Percentiles rank a stretch among this genome's conserved stretches.
These are phyloP conservation scores for Linnaemya vulpina DNA, from an alignment of 2,888 invertebrate species.

Conservation along the genomic window DNA sequence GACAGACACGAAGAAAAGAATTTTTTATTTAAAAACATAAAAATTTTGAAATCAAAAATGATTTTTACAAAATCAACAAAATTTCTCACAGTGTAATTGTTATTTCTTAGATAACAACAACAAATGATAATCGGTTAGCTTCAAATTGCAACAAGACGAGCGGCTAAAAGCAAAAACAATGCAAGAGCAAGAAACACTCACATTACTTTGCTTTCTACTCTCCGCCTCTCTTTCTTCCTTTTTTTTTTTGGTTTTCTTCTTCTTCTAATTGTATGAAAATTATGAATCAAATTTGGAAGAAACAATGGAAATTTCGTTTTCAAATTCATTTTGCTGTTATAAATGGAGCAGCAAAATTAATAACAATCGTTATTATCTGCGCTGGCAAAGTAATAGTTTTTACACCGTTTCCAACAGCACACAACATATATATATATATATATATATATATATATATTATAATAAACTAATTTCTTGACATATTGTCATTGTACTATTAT, in stretches of 20 bases:
- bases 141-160: conserved; percentile 30
- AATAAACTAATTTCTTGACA: too few relatives aligned
- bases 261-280: neutral
- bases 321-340: neutral
- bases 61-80: too few relatives aligned
- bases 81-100: conserved; percentile 5
- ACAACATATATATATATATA: too few relatives aligned
- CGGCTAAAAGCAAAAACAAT: neutral
- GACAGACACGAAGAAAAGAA: too few relatives aligned
- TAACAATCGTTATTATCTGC: neutral
- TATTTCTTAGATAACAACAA: neutral
- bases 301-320: neutral
- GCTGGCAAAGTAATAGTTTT: neutral
- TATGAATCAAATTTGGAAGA: neutral
- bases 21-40: too few relatives aligned
- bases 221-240: neutral
- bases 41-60: too few relatives aligned
- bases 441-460: too few relatives aligned
- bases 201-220: neutral
- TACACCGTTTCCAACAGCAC: neutral
- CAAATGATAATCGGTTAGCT: conserved; percentile 15
- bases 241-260: neutral
- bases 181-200: neutral
- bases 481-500: too few relatives aligned
- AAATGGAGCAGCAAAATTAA: neutral